Base-by-base conservation (phyloP, 2,888 invertebrate genomes). In the Mythimna pallens region DNA sequence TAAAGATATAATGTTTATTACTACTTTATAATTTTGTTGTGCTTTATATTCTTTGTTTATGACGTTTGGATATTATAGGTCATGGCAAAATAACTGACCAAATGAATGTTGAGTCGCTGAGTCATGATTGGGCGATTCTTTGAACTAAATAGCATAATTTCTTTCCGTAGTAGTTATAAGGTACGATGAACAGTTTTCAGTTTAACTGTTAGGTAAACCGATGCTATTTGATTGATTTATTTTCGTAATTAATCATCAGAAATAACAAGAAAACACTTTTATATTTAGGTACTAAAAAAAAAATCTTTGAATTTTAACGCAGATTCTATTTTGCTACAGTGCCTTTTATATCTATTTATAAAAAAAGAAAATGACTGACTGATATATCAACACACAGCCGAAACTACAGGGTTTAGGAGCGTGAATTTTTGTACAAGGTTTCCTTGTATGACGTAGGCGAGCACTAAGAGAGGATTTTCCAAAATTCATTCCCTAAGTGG, bases 31-130 rank as follows among this genome's bases (percentile, higher is more conserved):
- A 17, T 47, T 47, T 47, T 47, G 17, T 47, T 47, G 17, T 47
- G 17, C 47, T 47, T 17, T 20, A 6, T 47, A 20, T 47, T 50
- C 9, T 59, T 43, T 17, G 40, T 40, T 61, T 20, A 55, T 14
- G 22, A 25, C 22, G 17, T 34, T 50, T 47, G n/a, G 2, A 6
- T 34, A 3, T 6, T 22, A 54, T n/a, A 12, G 7, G 36, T 22
- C 57, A 58, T 34, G 36, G 50, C 14, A 25, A 34, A 72, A 72
- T 73, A 43, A 52, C 17, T 63, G 52, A 25, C 57, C 12, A 57
- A 62, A 43, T 71, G 3, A 78, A 30, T 47, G 22, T 78, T 50
- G 36, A 63, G 57, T 79, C 17, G 50, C 57, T 63, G 62, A 71
- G 34, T 78, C 61, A 70, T 30, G 7, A 77, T 54, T 36, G 47